These are phyloP conservation scores for Thera britannica DNA, from an alignment of 2,888 invertebrate genomes.

Conservation along the genomic window DNA sequence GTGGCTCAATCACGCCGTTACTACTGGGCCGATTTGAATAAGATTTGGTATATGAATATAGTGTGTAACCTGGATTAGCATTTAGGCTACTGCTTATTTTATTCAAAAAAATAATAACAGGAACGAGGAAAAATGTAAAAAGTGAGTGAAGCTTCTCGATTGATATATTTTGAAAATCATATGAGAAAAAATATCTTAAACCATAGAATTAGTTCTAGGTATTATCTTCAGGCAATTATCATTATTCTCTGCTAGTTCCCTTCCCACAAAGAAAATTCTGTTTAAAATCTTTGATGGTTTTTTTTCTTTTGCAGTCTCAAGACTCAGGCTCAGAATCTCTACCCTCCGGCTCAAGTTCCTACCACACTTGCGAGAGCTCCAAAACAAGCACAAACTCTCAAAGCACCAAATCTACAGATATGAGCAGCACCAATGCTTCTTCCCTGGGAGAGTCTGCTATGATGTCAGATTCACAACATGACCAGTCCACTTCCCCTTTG, in stretches of 20 bases:
- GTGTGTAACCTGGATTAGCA: too few relatives aligned
- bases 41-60: too few relatives aligned
- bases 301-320: conserved; percentile 55
- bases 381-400: conserved; percentile 68
- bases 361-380: conserved; percentile 81
- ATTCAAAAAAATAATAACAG: too few relatives aligned
- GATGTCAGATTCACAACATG: conserved; percentile 76
- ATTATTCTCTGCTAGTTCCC: too few relatives aligned
- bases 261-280: neutral
- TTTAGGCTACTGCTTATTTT: too few relatives aligned
- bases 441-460: conserved; percentile 76
- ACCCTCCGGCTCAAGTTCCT: conserved; percentile 70
- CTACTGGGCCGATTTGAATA: neutral
- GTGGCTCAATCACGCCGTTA: neutral
- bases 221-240: too few relatives aligned
- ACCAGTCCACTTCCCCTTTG: conserved; percentile 83
- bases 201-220: too few relatives aligned
- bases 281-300: neutral
- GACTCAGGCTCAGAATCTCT: conserved; percentile 74
- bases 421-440: conserved; percentile 76
- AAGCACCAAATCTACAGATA: conserved; percentile 75
- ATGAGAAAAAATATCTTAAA: too few relatives aligned
- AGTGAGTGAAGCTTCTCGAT: too few relatives aligned
- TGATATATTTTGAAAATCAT: too few relatives aligned
- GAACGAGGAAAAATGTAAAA: too few relatives aligned